A percentile compares a stretch with the other conserved stretches of the same genome.
Evolutionary conservation across 2,888 invertebrate genomes (phyloP).

Genomic region (Tridacna gigas): DNA sequence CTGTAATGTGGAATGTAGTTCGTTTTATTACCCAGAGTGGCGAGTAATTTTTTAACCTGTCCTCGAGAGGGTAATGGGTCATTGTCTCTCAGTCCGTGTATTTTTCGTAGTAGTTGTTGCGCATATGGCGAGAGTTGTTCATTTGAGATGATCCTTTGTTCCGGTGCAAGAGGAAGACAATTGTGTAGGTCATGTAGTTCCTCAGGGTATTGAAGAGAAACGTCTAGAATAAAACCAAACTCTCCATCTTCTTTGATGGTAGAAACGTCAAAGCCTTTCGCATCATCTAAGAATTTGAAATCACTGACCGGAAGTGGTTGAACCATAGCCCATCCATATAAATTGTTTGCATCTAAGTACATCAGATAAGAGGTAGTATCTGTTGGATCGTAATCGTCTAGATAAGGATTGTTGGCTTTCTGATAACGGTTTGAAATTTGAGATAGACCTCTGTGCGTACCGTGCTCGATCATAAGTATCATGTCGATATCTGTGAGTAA

Average conservation of each 20-base stretch:
- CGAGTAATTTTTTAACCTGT: constrained; percentile 6
- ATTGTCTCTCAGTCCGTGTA: constrained; percentile 18
- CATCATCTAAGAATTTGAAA: constrained; percentile 26
- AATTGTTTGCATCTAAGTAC: constrained; percentile 50
- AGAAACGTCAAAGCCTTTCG: constrained; percentile 26
- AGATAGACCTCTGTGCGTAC: constrained; percentile 41
- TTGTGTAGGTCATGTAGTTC: constrained; percentile 31
- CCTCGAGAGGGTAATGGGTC: constrained; percentile 4
- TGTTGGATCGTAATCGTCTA: constrained; percentile 35
- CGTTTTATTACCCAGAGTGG: constrained; percentile 2
- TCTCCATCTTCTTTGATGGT: constrained; percentile 26
- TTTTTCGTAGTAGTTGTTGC: constrained; percentile 24
- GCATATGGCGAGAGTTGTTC: constrained; percentile 29
- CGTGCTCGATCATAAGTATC: constrained; percentile 30
- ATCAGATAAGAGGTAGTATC: constrained; percentile 30
- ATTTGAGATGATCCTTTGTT: constrained; percentile 10
- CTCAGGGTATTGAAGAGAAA: constrained; percentile 25
- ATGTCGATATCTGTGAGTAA: constrained; percentile 37
- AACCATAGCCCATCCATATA: constrained; percentile 37
- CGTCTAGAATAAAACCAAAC: constrained; percentile 28
- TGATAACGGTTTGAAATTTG: constrained; percentile 44
- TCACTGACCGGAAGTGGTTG: constrained; percentile 30
- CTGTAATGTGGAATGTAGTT: constrained; percentile 61
- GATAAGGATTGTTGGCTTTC: constrained; percentile 49
- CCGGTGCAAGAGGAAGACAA: constrained; percentile 33